Evolutionary conservation across 2,888 invertebrate species (phyloP).

Genomic region (Gerris lacustris): DNA sequence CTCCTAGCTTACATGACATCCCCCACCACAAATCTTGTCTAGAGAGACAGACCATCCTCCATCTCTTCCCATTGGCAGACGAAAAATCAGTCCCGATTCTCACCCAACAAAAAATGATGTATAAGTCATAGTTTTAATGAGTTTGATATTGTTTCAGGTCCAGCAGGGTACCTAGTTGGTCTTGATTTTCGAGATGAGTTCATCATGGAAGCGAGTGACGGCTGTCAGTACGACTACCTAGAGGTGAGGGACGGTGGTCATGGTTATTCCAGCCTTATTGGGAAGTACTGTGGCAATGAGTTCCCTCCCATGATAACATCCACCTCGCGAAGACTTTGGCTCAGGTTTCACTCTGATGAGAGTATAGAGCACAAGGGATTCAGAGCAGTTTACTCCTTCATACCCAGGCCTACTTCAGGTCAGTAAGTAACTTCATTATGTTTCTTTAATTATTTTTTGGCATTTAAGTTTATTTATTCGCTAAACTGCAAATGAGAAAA

Average conservation of each 20-base stretch:
- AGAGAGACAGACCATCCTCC: no score
- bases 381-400: conserved; percentile 57
- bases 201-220: conserved; percentile 51
- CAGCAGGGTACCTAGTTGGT: conserved; percentile 51
- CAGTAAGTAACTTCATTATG: conserved; percentile 33
- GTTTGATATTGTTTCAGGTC: conserved; percentile 39
- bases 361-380: conserved; percentile 68
- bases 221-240: conserved; percentile 64
- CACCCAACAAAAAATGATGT: no score
- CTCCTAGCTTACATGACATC: no score
- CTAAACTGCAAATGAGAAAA: no score
- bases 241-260: conserved; percentile 72
- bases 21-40: no score
- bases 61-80: no score
- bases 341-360: conserved; percentile 66
- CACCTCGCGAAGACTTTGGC: conserved; percentile 60
- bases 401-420: conserved; percentile 48
- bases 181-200: conserved; percentile 71
- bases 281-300: conserved; percentile 54
- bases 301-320: conserved; percentile 41
- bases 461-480: no score
- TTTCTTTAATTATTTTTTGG: not conserved
- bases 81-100: no score
- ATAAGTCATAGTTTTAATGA: no score
- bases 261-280: conserved; percentile 54